Evolutionary conservation across 2,113 vertebrate species (phyloP).

Genomic region (Ammodytes dubius): DNA sequence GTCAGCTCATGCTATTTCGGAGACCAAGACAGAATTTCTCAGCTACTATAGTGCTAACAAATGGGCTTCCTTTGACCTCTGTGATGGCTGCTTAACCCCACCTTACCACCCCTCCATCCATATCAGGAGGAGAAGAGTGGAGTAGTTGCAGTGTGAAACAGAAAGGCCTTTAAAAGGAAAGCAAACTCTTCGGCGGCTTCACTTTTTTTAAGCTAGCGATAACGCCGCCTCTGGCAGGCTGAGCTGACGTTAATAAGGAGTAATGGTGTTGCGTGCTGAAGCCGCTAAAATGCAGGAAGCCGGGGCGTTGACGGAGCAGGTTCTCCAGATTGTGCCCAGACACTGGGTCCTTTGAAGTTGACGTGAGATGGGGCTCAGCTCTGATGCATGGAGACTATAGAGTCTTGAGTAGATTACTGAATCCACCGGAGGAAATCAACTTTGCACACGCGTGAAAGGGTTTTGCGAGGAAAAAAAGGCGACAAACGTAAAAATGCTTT

Average conservation of each 20-base stretch:
- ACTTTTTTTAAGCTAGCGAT: slow-evolving; percentile 61
- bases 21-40: slow-evolving; percentile 13
- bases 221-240: slow-evolving; percentile 64
- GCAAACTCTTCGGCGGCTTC: slow-evolving; percentile 27
- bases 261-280: slow-evolving; percentile 73
- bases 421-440: slow-evolving; percentile 32
- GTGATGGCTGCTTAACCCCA: slow-evolving; percentile 42
- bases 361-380: slow-evolving; percentile 44
- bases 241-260: slow-evolving; percentile 75
- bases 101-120: slow-evolving; percentile 36
- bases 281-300: slow-evolving; percentile 17
- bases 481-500: slow-evolving; percentile 26
- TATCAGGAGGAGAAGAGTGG: slow-evolving; percentile 19
- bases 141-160: slow-evolving; percentile 5
- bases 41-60: slow-evolving; percentile 32
- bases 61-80: slow-evolving; percentile 35
- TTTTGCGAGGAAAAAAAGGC: slow-evolving; percentile 9
- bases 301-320: slow-evolving; percentile 28
- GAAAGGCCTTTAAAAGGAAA: slow-evolving; percentile 35
- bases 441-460: slow-evolving; percentile 10
- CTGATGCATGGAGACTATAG: slow-evolving; percentile 47
- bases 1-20: neutral
- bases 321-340: slow-evolving; percentile 37
- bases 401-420: slow-evolving; percentile 59
- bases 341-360: slow-evolving; percentile 66